Base-by-base conservation (phyloP, 2,888 invertebrate genomes). In the Gymnocheta viridis region DNA sequence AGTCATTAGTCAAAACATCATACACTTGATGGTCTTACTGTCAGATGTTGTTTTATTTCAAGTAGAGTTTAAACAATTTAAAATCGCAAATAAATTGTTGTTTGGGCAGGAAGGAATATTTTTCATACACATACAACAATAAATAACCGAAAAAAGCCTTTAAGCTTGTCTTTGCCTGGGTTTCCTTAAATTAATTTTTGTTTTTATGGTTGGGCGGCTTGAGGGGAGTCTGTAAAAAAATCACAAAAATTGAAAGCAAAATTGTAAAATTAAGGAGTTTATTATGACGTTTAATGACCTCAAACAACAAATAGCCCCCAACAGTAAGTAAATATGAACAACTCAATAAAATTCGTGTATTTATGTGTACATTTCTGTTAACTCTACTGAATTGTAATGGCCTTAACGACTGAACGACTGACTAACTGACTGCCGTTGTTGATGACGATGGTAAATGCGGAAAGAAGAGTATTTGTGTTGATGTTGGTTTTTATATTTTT, bases 201-300 rank as follows among this genome's bases (percentile, higher is more conserved):
- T 32, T 38, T 35, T 70, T 72, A 24, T 67, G 35, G 17, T 73
- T 66, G 58, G 41, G 27, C n/a, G 66, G 51, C 60, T 24, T 14
- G 19, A 32, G 64, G 56, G 58, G 49, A 66, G 66, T 62, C 27
- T 44, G 32, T 12, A 38, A 9, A 27, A 22, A 56, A 47, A 41
- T 2, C 51, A 62, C 19, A 17, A 73, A 62, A 69, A 54, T 17
- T 64, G 27, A 70, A 79, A 64, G 54, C 56, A 69, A 83, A 83
- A 79, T 83, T 83, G 79, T 70, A 83, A 83, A 83, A 83, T 83
- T 79, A 83, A 80, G 83, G 79, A 83, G 83, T 83, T 83, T 83
- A 83, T 79, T 82, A 83, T 58, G 79, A 83, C 64, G 74, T 80
- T 83, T 80, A 83, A 83, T 80, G 83, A 76, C 83, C 83, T 58